Evolutionary conservation across 2,113 vertebrate genomes (phyloP), one percentile per base, ranked within the genome.

Genomic region (Mesitornis unicolor): DNA sequence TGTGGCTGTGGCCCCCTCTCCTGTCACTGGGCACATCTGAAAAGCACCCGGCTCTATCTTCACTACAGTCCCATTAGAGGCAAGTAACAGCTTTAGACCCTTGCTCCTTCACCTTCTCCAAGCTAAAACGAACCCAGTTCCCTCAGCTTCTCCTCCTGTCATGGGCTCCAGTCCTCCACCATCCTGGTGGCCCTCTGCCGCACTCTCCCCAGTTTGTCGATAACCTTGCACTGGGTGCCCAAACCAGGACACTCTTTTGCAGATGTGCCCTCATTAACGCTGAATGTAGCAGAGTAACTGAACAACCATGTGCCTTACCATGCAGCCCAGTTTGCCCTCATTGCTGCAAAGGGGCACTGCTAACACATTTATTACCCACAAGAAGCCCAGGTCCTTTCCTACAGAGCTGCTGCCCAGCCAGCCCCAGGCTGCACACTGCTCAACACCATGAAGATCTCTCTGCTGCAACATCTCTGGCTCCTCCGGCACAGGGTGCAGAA

Each of bases 311-410:
- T 68, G 17, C n/a, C 68, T 47, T n/a, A n/a, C n/a, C n/a, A n/a
- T n/a, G n/a, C 43, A 33, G 53, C 43, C 64, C 84, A 3, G 2
- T n/a, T 28, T 59, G 64, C 42, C 42, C 35, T 28, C 69, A 36
- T 0, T 3, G 12, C 82, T 47, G 31, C 35, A 3, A 29, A 67
- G 19, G 5, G 4, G 28, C 64, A 7, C 40, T 12, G 43, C 42
- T 22, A 53, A 7, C 9, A 2, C 0, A 0, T 38, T 51, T 29
- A 18, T 35, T 21, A 17, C 6, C 69, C 59, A 7, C 0, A 5
- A 68, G 57, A 88, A 80, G 40, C 7, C 25, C 47, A 51, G 35
- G 35, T 40, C 40, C 50, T 3, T 21, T 40, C 33, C 56, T 42
- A 60, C 48, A 78, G 60, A 78, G 56, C n/a, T 69, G 68, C 60